Evolutionary conservation across 2,797 vertebrate genomes (phyloP).

Genomic region (Clarias fuscus): DNA sequence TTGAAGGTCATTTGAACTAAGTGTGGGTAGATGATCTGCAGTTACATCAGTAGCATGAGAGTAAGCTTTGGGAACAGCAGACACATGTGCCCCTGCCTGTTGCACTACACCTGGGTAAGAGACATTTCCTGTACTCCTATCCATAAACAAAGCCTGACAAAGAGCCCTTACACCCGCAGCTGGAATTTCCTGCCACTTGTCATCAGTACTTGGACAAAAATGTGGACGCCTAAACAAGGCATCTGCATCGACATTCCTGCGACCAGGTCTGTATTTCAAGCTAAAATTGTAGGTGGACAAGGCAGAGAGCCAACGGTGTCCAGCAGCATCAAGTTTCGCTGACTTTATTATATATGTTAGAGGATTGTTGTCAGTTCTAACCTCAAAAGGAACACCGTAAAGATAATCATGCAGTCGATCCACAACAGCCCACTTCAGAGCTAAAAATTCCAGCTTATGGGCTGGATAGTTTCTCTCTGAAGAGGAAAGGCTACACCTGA

Average conservation of each 20-base stretch:
- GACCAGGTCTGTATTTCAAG: background rate
- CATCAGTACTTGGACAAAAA: background rate
- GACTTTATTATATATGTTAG: background rate
- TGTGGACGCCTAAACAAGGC: background rate
- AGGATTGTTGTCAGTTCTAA: too few species aligned
- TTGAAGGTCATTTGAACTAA: background rate
- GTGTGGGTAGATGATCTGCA: background rate
- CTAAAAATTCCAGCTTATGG: too few species aligned
- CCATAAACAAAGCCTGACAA: background rate
- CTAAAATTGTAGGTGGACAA: background rate
- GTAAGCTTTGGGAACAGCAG: background rate
- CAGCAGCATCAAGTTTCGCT: background rate
- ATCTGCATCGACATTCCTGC: background rate
- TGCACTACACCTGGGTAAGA: background rate
- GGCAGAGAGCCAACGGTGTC: background rate
- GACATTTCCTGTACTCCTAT: background rate
- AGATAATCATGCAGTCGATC: too few species aligned
- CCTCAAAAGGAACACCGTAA: too few species aligned
- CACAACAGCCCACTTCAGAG: too few species aligned
- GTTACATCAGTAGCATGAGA: background rate
- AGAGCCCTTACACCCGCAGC: background rate
- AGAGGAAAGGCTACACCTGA: too few species aligned
- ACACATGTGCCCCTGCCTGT: background rate
- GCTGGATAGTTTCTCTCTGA: too few species aligned
- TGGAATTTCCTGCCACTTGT: conserved; percentile 9